Conservation (phyloP, 2,113 vertebrate genomes). For the Boulengeromyrus knoepffleri region DNA sequence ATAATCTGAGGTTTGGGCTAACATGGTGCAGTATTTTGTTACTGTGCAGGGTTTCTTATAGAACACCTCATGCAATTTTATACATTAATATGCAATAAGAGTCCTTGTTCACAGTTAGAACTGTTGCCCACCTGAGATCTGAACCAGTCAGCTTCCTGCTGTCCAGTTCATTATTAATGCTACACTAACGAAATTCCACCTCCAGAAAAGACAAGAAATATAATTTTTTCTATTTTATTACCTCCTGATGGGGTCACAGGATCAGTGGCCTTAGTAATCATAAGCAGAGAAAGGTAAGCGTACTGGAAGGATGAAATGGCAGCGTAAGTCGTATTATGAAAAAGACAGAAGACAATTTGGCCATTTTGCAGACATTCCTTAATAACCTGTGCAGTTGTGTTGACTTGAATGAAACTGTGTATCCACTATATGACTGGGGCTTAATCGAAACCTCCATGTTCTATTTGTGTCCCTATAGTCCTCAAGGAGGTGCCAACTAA, state of each 20-base stretch:
- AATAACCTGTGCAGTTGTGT: not conserved
- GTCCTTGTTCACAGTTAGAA: not conserved
- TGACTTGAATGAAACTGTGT: not conserved
- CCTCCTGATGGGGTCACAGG: not conserved
- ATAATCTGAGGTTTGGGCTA: no score
- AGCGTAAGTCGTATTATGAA: not conserved
- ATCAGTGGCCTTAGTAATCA: not conserved
- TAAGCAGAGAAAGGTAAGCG: not conserved
- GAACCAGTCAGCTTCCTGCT: not conserved
- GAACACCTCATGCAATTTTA: not conserved
- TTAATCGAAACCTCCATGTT: not conserved
- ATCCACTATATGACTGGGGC: not conserved
- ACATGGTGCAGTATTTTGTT: not conserved
- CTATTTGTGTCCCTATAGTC: not conserved
- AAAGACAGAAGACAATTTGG: not conserved
- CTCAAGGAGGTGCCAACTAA: not conserved
- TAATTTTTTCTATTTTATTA: not conserved
- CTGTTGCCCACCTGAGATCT: not conserved
- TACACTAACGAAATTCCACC: not conserved
- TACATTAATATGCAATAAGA: not conserved
- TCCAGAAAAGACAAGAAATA: not conserved
- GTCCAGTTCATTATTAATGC: not conserved
- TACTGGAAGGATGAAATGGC: not conserved
- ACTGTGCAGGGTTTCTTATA: not conserved
- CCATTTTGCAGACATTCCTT: not conserved